These are phyloP conservation scores for Lutraria rhynchaena DNA, from an alignment of 1,140 invertebrate genomes.

Conservation along the genomic window DNA sequence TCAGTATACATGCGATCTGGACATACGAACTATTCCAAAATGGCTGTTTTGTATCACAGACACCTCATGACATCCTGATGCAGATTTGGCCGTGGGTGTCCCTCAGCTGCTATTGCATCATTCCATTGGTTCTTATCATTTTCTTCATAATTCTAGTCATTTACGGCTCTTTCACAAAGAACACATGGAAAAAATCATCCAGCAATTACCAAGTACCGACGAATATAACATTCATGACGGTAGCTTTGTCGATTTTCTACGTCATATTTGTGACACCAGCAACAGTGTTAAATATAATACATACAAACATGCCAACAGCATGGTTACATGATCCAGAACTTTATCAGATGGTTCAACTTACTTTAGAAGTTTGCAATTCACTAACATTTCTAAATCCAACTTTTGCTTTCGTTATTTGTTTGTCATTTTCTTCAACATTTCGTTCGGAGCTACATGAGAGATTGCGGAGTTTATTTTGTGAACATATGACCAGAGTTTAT, in stretches of 20 bases:
- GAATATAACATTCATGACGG: conserved; percentile 65
- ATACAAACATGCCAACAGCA: conserved; percentile 69
- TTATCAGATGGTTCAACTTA: conserved; percentile 26
- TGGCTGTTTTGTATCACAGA: conserved; percentile 70
- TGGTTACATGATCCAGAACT: conserved; percentile 63
- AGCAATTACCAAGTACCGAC: conserved; percentile 59
- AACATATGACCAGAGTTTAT: conserved; percentile 29
- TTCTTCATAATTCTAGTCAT: conserved; percentile 70
- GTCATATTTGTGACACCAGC: conserved; percentile 75
- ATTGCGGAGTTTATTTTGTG: conserved; percentile 20
- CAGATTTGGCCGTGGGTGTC: conserved; percentile 79
- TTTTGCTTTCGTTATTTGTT: conserved; percentile 47
- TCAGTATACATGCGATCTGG: conserved; percentile 80
- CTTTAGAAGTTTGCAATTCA: conserved; percentile 16
- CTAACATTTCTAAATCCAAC: conserved; percentile 50
- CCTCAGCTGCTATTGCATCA: conserved; percentile 74
- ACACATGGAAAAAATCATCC: conserved; percentile 60
- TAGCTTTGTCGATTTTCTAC: conserved; percentile 70
- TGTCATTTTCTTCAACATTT: conserved; percentile 67
- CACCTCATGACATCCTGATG: conserved; percentile 71
- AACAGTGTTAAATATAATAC: conserved; percentile 73
- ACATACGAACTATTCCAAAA: conserved; percentile 72
- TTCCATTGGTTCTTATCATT: conserved; percentile 74
- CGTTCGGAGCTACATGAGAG: conserved; percentile 47
- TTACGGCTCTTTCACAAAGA: conserved; percentile 70